Conservation (phyloP, 2,888 invertebrate genomes). For the Folsomia candida region DNA sequence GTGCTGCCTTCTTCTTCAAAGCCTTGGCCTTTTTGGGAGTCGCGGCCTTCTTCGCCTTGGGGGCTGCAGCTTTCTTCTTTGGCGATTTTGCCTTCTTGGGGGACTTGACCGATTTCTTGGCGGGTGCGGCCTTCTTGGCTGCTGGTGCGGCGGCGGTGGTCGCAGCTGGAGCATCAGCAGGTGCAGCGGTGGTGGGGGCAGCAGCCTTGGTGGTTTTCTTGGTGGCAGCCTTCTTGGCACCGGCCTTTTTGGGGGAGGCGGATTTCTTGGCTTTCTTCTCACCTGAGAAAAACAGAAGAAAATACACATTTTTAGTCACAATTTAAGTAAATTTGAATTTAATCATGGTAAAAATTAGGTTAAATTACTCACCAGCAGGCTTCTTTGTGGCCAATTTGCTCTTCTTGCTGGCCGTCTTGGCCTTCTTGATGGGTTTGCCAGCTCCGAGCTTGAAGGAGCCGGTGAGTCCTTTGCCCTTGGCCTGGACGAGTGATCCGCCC, state of each 20-base stretch:
- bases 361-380: not conserved
- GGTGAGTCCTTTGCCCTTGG: constrained; percentile 43
- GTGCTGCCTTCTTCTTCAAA: constrained; percentile 9
- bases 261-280: constrained; percentile 18
- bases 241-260: constrained; percentile 24
- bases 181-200: constrained; percentile 29
- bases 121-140: constrained; percentile 10
- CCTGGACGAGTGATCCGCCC: constrained; percentile 32
- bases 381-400: constrained; percentile 32
- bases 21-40: constrained; percentile 13
- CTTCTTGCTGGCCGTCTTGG: too few relatives aligned
- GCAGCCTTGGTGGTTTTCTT: too few relatives aligned
- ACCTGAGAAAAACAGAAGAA: not conserved
- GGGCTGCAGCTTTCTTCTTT: constrained; percentile 22
- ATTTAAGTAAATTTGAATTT: too few relatives aligned
- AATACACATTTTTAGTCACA: too few relatives aligned
- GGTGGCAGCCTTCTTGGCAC: too few relatives aligned
- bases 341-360: too few relatives aligned
- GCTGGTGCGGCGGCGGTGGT: constrained; percentile 13
- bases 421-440: constrained; percentile 20
- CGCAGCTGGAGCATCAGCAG: constrained; percentile 16
- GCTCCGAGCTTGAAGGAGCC: constrained; percentile 38
- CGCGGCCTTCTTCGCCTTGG: constrained; percentile 26
- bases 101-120: constrained; percentile 20
- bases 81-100: constrained; percentile 10